A percentile compares a stretch with the other conserved stretches of the same genome.
phyloP scores from a whole-genome alignment of 2,797 vertebrate genomes.

The Arrhamphus sclerolepis region DNA sequence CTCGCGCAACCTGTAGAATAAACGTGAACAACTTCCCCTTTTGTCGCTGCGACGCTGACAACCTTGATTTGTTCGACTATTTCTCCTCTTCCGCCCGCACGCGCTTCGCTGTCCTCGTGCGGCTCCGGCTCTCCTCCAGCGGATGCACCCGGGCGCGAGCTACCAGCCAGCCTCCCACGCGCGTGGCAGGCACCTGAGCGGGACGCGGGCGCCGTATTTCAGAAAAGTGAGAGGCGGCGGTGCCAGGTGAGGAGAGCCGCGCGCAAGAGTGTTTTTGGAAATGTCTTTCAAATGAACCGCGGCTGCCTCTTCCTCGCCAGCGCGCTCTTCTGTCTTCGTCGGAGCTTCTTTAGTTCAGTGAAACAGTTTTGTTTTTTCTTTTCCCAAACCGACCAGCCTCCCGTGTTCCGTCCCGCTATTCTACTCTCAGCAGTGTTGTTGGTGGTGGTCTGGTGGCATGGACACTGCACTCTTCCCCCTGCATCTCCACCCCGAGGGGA shows the following conservation, averaged over 20 bases:
- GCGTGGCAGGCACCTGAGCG: constrained; percentile 59
- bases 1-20: constrained; percentile 80
- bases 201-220: constrained; percentile 26
- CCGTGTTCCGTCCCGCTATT: constrained; percentile 82
- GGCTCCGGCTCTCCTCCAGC: constrained; percentile 28
- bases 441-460: constrained; percentile 68
- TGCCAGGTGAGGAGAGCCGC: too few relatives aligned
- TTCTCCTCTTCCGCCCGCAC: constrained; percentile 9
- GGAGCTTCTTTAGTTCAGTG: constrained; percentile 47
- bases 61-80: constrained; percentile 4
- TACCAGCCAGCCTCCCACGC: constrained; percentile 35
- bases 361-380: constrained; percentile 52
- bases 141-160: constrained; percentile 39
- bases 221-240: constrained; percentile 41
- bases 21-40: constrained; percentile 64
- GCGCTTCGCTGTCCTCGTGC: constrained; percentile 24
- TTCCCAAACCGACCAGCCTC: constrained; percentile 43
- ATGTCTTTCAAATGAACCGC: constrained; percentile 24
- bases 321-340: constrained; percentile 38
- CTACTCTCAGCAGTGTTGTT: constrained; percentile 70
- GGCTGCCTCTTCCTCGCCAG: constrained; percentile 11
- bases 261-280: constrained; percentile 6
- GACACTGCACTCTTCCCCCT: constrained; percentile 72
- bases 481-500: constrained; percentile 80
- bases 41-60: constrained; percentile 14